A percentile compares a stretch with the other conserved stretches of the same genome.
phyloP scores from a whole-genome alignment of 1,140 invertebrate species.

The Bathynomus jamesi region DNA sequence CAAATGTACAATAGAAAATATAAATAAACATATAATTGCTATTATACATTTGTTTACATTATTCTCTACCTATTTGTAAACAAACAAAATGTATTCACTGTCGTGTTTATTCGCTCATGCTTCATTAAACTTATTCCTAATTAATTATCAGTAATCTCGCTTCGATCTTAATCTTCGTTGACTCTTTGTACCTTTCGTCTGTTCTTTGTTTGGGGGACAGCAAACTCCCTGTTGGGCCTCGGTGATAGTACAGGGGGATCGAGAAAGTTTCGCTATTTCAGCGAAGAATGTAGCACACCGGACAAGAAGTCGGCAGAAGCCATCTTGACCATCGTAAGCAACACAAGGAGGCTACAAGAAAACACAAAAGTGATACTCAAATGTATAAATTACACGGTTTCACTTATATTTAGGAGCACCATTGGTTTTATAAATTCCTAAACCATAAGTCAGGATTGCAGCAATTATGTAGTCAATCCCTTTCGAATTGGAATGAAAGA shows the following conservation, averaged over 20 bases:
- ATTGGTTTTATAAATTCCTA: not conserved
- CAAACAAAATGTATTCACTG: too few relatives aligned
- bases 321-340: constrained; percentile 31
- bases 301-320: constrained; percentile 44
- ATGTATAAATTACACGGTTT: not conserved
- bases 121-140: too few relatives aligned
- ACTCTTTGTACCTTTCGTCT: constrained; percentile 11
- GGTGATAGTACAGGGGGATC: constrained; percentile 43
- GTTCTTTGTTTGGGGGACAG: constrained; percentile 38
- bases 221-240: constrained; percentile 45
- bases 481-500: not conserved
- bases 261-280: constrained; percentile 44
- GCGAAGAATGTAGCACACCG: constrained; percentile 47
- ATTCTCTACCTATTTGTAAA: too few relatives aligned
- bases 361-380: not conserved
- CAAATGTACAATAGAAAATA: too few relatives aligned
- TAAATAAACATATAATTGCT: too few relatives aligned
- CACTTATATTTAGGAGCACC: not conserved
- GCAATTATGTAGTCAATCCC: not conserved
- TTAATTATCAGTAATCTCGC: too few relatives aligned
- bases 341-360: constrained; percentile 14
- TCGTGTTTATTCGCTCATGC: too few relatives aligned
- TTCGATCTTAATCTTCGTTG: too few relatives aligned
- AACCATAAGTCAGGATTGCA: not conserved
- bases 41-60: too few relatives aligned